Conservation (phyloP, 2,113 vertebrate genomes). For the Zosterops japonicus region DNA sequence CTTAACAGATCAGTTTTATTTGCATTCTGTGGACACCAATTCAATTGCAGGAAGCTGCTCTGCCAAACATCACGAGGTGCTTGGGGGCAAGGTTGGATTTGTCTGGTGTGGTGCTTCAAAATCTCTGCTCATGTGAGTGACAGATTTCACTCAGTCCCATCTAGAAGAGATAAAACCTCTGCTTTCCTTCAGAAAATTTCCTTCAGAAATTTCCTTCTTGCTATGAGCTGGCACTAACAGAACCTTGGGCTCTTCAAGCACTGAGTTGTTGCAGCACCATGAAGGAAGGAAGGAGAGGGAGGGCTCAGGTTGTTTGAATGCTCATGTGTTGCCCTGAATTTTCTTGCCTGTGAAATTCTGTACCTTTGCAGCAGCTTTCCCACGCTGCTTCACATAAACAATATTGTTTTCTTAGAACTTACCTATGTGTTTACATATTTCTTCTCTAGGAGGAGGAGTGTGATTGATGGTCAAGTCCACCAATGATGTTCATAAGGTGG, state of each 20-base stretch:
- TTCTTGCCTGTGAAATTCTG: too few relatives aligned
- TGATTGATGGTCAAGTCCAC: too few relatives aligned
- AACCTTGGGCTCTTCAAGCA: background rate
- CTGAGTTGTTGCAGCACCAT: background rate
- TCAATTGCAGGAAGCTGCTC: background rate
- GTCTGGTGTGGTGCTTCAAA: background rate
- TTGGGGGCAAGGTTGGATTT: background rate
- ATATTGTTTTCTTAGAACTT: too few relatives aligned
- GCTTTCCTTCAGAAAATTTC: background rate
- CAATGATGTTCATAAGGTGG: too few relatives aligned
- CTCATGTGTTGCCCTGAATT: too few relatives aligned
- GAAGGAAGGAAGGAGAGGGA: background rate
- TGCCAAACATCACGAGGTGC: background rate
- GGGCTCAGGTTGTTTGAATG: background rate
- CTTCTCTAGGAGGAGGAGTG: too few relatives aligned
- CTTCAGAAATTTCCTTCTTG: background rate
- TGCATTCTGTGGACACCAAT: background rate
- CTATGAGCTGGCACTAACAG: background rate
- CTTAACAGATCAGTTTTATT: background rate
- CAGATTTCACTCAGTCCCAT: background rate
- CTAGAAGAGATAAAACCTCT: background rate
- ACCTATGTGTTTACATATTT: too few relatives aligned
- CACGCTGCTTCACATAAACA: too few relatives aligned
- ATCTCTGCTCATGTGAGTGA: background rate
- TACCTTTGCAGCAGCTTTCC: too few relatives aligned